A percentile compares a stretch with the other conserved stretches of the same genome.
These are phyloP conservation scores for Atractosteus spatula DNA, from an alignment of 2,113 vertebrate genomes.

Conservation along the genomic window DNA sequence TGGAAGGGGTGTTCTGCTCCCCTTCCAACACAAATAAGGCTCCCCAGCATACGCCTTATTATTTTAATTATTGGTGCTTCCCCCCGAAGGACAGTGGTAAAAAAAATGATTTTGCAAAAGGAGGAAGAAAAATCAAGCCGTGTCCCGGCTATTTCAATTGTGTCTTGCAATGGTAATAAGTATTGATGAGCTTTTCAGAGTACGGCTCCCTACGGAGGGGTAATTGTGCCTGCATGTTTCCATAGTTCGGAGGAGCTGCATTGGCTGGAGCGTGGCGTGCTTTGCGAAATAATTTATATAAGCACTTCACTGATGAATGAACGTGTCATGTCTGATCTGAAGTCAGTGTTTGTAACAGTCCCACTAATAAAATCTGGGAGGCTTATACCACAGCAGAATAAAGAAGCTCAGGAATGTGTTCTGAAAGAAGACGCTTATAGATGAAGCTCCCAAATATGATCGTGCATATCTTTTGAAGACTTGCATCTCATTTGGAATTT, in stretches of 20 bases:
- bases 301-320: slow-evolving; percentile 48
- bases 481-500: slow-evolving; percentile 69
- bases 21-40: background rate
- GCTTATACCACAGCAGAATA: slow-evolving; percentile 31
- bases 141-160: slow-evolving; percentile 48
- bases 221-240: slow-evolving; percentile 67
- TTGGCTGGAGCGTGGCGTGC: slow-evolving; percentile 48
- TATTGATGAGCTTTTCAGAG: slow-evolving; percentile 71
- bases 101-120: slow-evolving; percentile 30
- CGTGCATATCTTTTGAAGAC: slow-evolving; percentile 69
- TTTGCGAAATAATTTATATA: slow-evolving; percentile 49
- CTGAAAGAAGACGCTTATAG: slow-evolving; percentile 44
- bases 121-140: slow-evolving; percentile 38
- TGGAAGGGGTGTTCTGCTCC: background rate
- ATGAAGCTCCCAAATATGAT: slow-evolving; percentile 56
- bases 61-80: slow-evolving; percentile 24
- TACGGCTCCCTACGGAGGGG: slow-evolving; percentile 55
- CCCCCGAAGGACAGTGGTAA: slow-evolving; percentile 13
- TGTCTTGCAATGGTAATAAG: slow-evolving; percentile 52
- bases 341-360: slow-evolving; percentile 23
- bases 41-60: background rate
- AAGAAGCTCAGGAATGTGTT: slow-evolving; percentile 54
- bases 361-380: slow-evolving; percentile 32
- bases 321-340: slow-evolving; percentile 40
- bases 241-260: slow-evolving; percentile 58